These are phyloP conservation scores for Sylvilagus floridanus DNA, from an alignment of 2,797 vertebrate species.

Conservation along the genomic window DNA sequence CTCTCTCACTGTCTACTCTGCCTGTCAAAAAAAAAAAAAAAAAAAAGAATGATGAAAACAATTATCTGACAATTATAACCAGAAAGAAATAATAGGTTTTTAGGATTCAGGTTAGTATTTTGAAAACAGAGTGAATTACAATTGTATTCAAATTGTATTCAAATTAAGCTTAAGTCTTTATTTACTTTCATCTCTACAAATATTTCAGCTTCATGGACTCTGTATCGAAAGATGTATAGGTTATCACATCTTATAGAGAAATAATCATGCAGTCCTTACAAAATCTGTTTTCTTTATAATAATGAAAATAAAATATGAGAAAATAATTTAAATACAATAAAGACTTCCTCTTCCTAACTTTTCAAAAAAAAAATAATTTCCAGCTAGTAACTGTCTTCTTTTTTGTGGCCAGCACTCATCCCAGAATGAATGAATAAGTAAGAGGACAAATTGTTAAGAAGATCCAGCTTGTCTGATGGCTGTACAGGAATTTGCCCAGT, in stretches of 20 bases:
- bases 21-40: too few relatives aligned
- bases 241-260: background rate
- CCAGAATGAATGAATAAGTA: background rate
- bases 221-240: background rate
- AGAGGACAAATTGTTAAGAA: background rate
- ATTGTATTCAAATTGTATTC: background rate
- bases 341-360: background rate
- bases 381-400: background rate
- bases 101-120: constrained; percentile 39
- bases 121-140: constrained; percentile 29
- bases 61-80: constrained; percentile 33
- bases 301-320: too few relatives aligned
- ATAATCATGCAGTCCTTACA: constrained; percentile 36
- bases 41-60: background rate
- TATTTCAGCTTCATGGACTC: background rate
- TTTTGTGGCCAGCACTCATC: background rate
- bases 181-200: constrained; percentile 53
- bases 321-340: too few relatives aligned
- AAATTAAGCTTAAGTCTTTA: background rate
- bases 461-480: background rate
- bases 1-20: too few relatives aligned
- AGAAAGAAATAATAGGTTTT: constrained; percentile 36
- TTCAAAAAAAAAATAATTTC: too few relatives aligned
- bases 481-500: background rate
- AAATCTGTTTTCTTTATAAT: too few relatives aligned